Evolutionary conservation across 2,888 invertebrate species (phyloP).

Genomic region (Phengaris alcon): DNA sequence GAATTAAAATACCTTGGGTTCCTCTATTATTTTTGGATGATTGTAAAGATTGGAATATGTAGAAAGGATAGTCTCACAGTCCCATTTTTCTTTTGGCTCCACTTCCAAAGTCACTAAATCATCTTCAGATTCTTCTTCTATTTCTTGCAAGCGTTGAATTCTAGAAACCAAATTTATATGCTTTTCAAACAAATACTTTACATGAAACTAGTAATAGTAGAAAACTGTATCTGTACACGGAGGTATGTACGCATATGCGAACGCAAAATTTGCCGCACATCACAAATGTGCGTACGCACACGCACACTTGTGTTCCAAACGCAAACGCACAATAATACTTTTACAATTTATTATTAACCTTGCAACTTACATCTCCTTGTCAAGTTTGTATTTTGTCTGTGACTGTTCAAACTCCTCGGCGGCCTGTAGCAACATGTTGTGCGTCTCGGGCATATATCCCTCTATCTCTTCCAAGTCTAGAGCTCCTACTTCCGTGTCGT

Average conservation of each 20-base stretch:
- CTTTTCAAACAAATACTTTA: neutral
- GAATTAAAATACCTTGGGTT: conserved; percentile 76
- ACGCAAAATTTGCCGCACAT: neutral
- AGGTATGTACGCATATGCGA: neutral
- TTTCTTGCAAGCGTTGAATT: conserved; percentile 67
- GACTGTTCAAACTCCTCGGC: conserved; percentile 87
- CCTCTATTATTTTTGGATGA: conserved; percentile 92
- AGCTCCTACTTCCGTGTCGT: conserved; percentile 93
- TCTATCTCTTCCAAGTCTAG: conserved; percentile 95
- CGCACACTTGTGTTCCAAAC: neutral
- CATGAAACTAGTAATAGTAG: neutral
- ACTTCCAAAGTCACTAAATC: conserved; percentile 81
- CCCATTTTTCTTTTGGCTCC: conserved; percentile 86
- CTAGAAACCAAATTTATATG: conserved; percentile 44
- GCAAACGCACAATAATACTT: neutral
- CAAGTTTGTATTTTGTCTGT: conserved; percentile 73
- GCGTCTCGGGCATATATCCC: conserved; percentile 84
- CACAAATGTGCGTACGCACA: neutral
- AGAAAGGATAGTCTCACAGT: conserved; percentile 94
- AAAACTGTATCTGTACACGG: neutral
- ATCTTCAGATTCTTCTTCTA: conserved; percentile 76
- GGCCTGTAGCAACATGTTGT: conserved; percentile 84
- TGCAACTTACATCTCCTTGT: conserved; percentile 74
- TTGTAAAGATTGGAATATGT: conserved; percentile 95
- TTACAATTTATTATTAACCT: conserved; percentile 48